Base-by-base conservation (phyloP, 2,797 vertebrate species). In the Sebastes diploproa region DNA sequence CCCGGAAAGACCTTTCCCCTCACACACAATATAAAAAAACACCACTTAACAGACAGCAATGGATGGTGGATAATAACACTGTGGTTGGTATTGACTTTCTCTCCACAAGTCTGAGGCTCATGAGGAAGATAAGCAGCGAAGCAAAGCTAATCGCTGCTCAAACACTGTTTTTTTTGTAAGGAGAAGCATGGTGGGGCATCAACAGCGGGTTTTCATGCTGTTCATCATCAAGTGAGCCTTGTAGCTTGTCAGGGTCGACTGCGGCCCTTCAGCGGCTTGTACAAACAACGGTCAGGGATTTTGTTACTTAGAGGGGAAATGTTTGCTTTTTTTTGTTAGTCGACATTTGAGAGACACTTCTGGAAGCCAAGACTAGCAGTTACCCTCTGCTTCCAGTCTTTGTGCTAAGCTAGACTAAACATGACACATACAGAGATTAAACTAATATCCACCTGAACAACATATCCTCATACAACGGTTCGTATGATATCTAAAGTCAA, bases 61-160 rank as follows among this genome's bases (percentile, higher is more conserved):
- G 78, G 84, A 82, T 61, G 67, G 23, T 7, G 2, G 65, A 63
- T 63, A 72, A 12, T 75, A 81, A 74, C 66, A 30, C 60, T 36
- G 68, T 0, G 34, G 61, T 18, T n/a, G 5, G 42, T 72, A 85
- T 80, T 11, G 83, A 89, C 83, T 86, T 78, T 61, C 78, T 75
- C 76, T 83, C 80, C 22, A 54, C 68, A 59, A 20, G 58, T 81
- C 75, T 70, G 65, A 75, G 56, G 63, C 77, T 67, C 54, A 30
- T 25, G 72, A 71, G 34, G 76, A 46, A 25, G 78, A 86, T 72
- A 34, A 72, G 84, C 80, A 81, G 62, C 27, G 1, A 32, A 78
- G 73, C 55, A 8, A 64, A 75, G 56, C 78, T 84, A 72, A 86
- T 82, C 5, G 3, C 30, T 27, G 73, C 69, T 73, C 67, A 18